Conservation (phyloP, 2,888 invertebrate genomes). For the Sminthurides aquaticus region DNA sequence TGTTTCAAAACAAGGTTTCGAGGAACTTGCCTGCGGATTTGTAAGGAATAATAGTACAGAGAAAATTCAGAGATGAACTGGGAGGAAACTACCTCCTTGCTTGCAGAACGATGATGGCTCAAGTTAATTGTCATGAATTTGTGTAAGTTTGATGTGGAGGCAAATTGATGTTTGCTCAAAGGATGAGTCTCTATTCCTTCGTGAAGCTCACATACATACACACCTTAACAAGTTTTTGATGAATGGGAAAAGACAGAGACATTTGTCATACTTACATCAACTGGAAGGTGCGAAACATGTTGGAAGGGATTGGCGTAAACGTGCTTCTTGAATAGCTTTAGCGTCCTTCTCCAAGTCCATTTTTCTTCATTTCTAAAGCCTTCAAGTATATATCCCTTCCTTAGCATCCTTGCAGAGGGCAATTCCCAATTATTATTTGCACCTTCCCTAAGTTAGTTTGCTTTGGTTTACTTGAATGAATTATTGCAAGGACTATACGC, state of each 20-base stretch:
- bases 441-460: neutral
- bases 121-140: slow-evolving; percentile 4
- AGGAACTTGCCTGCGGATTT: no score
- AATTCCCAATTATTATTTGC: neutral
- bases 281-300: slow-evolving; percentile 1
- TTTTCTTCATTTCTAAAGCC: no score
- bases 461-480: neutral
- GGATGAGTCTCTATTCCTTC: neutral
- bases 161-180: slow-evolving; percentile 3
- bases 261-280: neutral
- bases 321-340: neutral
- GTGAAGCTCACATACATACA: neutral
- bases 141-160: neutral
- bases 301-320: neutral
- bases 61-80: no score
- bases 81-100: no score
- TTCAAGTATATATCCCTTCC: neutral
- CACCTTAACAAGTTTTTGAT: neutral
- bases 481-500: neutral
- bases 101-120: no score
- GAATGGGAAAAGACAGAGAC: neutral
- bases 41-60: no score
- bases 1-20: no score
- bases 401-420: neutral
- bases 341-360: no score